Evolutionary conservation across 2,113 vertebrate species (phyloP).

Genomic region (Gobio gobio): DNA sequence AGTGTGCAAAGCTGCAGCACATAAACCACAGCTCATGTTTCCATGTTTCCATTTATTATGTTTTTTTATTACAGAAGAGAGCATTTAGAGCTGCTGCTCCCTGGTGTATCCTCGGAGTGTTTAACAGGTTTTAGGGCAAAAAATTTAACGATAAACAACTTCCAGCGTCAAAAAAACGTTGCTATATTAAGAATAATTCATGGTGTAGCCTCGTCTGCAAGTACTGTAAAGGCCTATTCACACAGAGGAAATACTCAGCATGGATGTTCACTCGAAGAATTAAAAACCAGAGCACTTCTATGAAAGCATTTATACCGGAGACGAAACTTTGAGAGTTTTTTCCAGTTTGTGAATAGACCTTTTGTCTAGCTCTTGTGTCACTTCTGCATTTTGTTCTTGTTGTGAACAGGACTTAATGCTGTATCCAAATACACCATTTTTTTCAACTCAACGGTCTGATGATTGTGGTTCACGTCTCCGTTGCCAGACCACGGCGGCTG

Average conservation of each 20-base stretch:
- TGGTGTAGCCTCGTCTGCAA: neutral
- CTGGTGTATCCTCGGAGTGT: constrained; percentile 7
- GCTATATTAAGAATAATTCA: constrained; percentile 12
- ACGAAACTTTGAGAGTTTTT: neutral
- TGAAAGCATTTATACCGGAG: neutral
- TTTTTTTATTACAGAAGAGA: neutral
- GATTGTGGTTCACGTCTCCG: neutral
- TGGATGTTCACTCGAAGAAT: neutral
- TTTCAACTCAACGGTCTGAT: constrained; percentile 20
- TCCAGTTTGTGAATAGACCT: neutral
- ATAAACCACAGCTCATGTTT: constrained; percentile 20
- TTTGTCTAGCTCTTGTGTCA: neutral
- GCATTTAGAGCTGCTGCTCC: neutral
- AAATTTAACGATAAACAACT: neutral
- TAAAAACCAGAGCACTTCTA: neutral
- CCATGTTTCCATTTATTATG: constrained; percentile 19
- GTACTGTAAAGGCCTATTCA: constrained; percentile 18
- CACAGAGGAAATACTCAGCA: constrained; percentile 8
- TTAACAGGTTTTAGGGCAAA: constrained; percentile 5
- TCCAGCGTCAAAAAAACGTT: neutral
- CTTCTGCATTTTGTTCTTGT: neutral
- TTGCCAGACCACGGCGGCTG: constrained; percentile 20
- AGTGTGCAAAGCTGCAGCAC: neutral
- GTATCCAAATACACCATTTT: neutral
- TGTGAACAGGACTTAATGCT: neutral